These are phyloP conservation scores for Rotaria sp. DNA, from an alignment of 2,888 invertebrate genomes.

Conservation along the genomic window DNA sequence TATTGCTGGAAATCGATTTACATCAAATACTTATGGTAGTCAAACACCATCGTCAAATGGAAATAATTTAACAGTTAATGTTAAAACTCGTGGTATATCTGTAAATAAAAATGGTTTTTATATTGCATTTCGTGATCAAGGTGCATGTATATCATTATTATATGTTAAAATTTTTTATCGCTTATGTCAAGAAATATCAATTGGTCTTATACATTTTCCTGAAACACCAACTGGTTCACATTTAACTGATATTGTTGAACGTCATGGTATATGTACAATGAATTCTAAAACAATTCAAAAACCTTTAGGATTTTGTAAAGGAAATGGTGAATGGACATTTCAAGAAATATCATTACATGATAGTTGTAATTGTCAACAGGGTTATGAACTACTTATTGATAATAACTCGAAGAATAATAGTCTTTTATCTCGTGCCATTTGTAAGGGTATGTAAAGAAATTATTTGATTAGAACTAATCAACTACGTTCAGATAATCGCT, in stretches of 20 bases:
- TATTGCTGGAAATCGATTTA: constrained; percentile 37
- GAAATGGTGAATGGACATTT: constrained; percentile 33
- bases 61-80: constrained; percentile 31
- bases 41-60: not conserved
- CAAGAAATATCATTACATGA: constrained; percentile 23
- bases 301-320: constrained; percentile 35
- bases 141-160: constrained; percentile 38
- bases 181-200: constrained; percentile 32
- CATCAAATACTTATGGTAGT: constrained; percentile 14
- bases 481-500: not conserved
- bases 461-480: not conserved
- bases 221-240: constrained; percentile 36
- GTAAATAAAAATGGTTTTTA: constrained; percentile 34
- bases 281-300: constrained; percentile 32
- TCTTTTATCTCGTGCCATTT: not conserved
- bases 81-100: constrained; percentile 29
- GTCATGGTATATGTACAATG: constrained; percentile 29
- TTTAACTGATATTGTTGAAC: constrained; percentile 37
- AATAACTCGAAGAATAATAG: not conserved
- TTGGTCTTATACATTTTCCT: constrained; percentile 32
- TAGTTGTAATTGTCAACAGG: constrained; percentile 11
- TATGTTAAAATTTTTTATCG: constrained; percentile 35
- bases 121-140: constrained; percentile 40
- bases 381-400: constrained; percentile 24
- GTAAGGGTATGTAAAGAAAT: constrained; percentile 16